Evolutionary conservation across 2,797 vertebrate species (phyloP), one percentile per base, ranked within the genome.

Genomic region (Phataginus tetradactyla): DNA sequence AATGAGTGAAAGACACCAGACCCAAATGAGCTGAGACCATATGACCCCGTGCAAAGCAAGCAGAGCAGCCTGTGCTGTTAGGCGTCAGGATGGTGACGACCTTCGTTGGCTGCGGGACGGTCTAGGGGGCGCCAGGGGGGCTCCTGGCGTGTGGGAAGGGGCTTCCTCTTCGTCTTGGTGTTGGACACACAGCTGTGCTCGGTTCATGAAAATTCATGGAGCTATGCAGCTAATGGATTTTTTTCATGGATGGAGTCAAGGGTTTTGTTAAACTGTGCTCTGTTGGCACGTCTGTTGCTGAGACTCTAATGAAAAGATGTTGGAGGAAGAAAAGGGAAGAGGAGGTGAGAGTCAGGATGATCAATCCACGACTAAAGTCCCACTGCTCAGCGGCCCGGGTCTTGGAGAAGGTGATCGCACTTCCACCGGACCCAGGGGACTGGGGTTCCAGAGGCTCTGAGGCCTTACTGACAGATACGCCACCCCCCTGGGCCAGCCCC

Each of bases 391-490:
- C 4, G 14, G 57, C 12, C 6, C 11, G 63, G 75, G 64, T 80
- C 87, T 84, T 77, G 59, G 96, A 86, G 90, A 93, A 71, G 95
- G 86, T 78, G 23, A 37, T 25, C 71, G 53, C 4, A 21, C 77
- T 27, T 64, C 68, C 77, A 39, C 57, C 88, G 72, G 32, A 63
- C 61, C 84, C 83, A 37, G 81, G 90, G 64, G 83, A 94, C 37
- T 94, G 79, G 37, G n/a, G 72, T 34, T 88, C 94, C 78, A 45
- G 53, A 64, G 86, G 66, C 97, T 94, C 84, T 64, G 93, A 81
- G 49, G 68, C 85, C 80, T 14, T 25, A 10, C 92, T 96, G 83
- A 94, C 96, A 97, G 97, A 94, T 53, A 95, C 95, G 80, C 63
- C 88, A 97, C 42, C 75, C 95, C 80, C 90, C 86, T 42, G 49